A percentile compares a stretch with the other conserved stretches of the same genome.
phyloP scores from a whole-genome alignment of 2,797 vertebrate genomes.

The Acanthurus leucopareius region DNA sequence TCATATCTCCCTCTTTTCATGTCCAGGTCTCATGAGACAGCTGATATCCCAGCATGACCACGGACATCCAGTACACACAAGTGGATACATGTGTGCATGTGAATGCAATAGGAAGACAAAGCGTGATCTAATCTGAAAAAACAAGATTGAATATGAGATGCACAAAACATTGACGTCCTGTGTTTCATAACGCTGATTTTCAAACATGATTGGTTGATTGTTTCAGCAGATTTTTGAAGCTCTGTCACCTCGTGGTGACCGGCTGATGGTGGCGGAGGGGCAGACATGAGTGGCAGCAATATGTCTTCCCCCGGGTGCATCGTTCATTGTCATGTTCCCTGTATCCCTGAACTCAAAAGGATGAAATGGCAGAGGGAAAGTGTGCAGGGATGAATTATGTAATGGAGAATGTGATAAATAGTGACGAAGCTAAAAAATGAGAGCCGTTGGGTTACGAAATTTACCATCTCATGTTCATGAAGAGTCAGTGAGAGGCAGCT shows the following conservation, averaged over 20 bases:
- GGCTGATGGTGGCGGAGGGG: not conserved
- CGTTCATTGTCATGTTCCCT: constrained; percentile 34
- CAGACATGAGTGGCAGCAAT: constrained; percentile 28
- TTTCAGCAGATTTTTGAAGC: constrained; percentile 1
- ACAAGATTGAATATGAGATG: not conserved
- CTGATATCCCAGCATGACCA: constrained; percentile 39
- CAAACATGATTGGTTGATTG: constrained; percentile 17
- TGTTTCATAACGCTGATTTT: constrained; percentile 5
- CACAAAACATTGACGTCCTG: not conserved
- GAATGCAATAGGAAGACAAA: not conserved
- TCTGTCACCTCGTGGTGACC: not conserved
- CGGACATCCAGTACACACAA: constrained; percentile 1
- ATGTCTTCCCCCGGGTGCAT: constrained; percentile 34
- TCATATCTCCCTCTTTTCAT: constrained; percentile 47
- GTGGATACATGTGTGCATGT: not conserved
- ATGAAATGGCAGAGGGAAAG: constrained; percentile 20
- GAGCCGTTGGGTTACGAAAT: not conserved
- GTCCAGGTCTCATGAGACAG: constrained; percentile 24
- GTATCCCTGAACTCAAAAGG: constrained; percentile 42
- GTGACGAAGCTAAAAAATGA: constrained; percentile 1
- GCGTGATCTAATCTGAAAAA: not conserved
- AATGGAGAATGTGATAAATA: constrained; percentile 34
- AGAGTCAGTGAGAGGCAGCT: constrained; percentile 23
- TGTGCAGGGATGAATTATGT: constrained; percentile 35
- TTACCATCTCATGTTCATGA: constrained; percentile 11